phyloP scores from a whole-genome alignment of 2,797 vertebrate genomes.

The Poecilia velifera region DNA sequence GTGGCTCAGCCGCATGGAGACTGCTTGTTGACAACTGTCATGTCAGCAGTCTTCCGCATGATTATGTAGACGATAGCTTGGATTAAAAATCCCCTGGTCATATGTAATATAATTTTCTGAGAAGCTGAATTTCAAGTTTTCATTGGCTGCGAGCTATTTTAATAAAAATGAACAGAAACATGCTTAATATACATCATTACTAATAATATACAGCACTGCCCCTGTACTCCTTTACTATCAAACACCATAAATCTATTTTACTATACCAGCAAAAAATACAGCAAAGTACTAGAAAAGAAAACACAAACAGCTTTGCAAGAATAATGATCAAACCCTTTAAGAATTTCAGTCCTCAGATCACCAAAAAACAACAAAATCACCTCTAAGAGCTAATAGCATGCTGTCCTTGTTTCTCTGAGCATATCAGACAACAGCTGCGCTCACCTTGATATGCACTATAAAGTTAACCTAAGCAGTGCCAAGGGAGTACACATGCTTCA shows the following conservation, averaged over 20 bases:
- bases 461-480: slow-evolving; percentile 51
- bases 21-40: background rate
- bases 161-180: background rate
- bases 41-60: background rate
- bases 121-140: background rate
- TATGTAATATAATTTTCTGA: background rate
- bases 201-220: background rate
- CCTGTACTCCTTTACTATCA: background rate
- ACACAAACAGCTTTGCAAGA: slow-evolving; percentile 7
- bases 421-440: slow-evolving; percentile 49
- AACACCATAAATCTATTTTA: background rate
- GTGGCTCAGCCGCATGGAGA: background rate
- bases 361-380: slow-evolving; percentile 17
- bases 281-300: slow-evolving; percentile 12
- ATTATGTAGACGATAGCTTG: background rate
- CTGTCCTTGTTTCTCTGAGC: slow-evolving; percentile 20
- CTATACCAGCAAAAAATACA: slow-evolving; percentile 15
- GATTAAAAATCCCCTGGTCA: background rate
- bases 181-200: too few relatives aligned
- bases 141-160: background rate
- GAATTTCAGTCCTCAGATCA: slow-evolving; percentile 16
- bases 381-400: slow-evolving; percentile 11
- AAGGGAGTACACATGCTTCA: slow-evolving; percentile 44
- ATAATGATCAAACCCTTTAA: slow-evolving; percentile 6
- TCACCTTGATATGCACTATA: slow-evolving; percentile 50